Conservation (phyloP, 2,113 vertebrate genomes). For the Larimichthys polyactis region DNA sequence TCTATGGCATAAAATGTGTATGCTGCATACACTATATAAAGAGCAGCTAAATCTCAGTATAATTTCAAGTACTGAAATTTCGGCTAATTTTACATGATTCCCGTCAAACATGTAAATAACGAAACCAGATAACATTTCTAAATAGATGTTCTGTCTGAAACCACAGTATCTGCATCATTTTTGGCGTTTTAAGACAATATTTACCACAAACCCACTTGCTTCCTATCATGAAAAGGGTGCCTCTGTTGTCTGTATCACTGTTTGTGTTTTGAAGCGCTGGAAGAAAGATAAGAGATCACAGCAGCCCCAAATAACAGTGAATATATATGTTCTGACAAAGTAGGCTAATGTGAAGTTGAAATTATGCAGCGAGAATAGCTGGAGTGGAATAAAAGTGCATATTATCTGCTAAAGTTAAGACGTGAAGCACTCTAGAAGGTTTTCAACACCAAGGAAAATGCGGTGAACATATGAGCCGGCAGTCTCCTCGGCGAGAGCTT, state of each 20-base stretch:
- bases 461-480: conserved; percentile 4
- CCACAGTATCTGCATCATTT: no score
- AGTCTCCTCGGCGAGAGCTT: not conserved
- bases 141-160: no score
- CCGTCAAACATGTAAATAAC: no score
- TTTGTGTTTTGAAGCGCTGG: conserved; percentile 11
- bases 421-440: not conserved
- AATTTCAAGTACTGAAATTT: no score
- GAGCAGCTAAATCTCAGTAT: no score
- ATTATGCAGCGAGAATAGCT: conserved; percentile 15
- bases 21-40: no score
- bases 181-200: not conserved
- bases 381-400: conserved; percentile 22
- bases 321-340: conserved; percentile 13
- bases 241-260: not conserved
- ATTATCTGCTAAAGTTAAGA: not conserved
- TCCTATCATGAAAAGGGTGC: not conserved
- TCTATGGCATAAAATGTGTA: no score
- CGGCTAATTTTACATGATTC: no score
- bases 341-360: conserved; percentile 12
- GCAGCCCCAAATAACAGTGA: not conserved
- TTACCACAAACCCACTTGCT: not conserved
- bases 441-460: conserved; percentile 18
- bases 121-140: no score
- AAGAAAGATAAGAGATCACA: conserved; percentile 18